Base-by-base conservation (phyloP, 2,888 invertebrate species). In the Ligdia adustata region DNA sequence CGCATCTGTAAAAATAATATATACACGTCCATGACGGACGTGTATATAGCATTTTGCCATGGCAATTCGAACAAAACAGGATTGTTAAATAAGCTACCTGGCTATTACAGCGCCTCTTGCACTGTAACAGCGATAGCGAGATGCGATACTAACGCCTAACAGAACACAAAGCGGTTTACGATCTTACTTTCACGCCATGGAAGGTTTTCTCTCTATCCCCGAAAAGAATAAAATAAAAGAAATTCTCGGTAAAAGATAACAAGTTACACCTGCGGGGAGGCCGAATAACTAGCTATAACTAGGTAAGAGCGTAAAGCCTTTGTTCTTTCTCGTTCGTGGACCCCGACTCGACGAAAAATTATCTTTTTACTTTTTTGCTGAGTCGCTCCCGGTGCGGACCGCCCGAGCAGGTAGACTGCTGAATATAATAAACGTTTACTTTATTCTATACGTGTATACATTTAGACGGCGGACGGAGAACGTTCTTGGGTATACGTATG, bases 321-420 rank as follows among this genome's bases (percentile, higher is more conserved):
- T 87, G 85, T 88, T 86, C 85, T 80, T 82, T 79, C 77, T 72
- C 77, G 76, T 69, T 69, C 68, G 72, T 72, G 76, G 51, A 69
- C 72, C 44, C 63, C 74, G 77, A 72, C 75, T 82, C 75, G 69
- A 78, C 86, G 79, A 79, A 86, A 85, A 83, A 82, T 82, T 84
- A 81, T 83, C 82, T 85, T 84, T 88, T 86, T 83, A 74, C 76
- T 79, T 85, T 79, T 88, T 85, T 85, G 82, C 80, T 64, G 79
- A 79, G 75, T 78, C 72, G 79, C 73, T 75, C 75, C 74, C 75
- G 68, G 60, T 63, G 72, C 74, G 75, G 69, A 68, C 79, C 70
- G 69, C 62, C 67, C 69, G 79, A 75, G 78, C 87, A 87, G 87
- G 86, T 87, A 87, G 77, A 72, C 72, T 71, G 72, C 74, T 74